phyloP scores from a whole-genome alignment of 2,113 vertebrate genomes.

The Lucifuga dentata region DNA sequence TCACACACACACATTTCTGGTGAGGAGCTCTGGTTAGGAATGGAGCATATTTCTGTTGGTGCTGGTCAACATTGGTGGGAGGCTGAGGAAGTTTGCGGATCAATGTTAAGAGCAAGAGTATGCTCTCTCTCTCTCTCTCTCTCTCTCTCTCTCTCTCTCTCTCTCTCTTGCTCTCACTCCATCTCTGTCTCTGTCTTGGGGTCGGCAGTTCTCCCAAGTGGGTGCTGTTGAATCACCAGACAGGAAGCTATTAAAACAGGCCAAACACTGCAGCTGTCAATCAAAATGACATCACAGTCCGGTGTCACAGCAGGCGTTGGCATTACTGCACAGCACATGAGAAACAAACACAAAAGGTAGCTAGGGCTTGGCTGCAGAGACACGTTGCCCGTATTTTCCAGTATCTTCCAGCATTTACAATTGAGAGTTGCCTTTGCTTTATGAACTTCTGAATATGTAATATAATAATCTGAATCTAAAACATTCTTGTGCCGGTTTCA shows the following conservation, averaged over 20 bases:
- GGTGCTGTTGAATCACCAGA: slow-evolving; percentile 63
- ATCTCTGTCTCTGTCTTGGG: slow-evolving; percentile 23
- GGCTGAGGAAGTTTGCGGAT: slow-evolving; percentile 58
- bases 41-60: slow-evolving; percentile 14
- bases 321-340: slow-evolving; percentile 23
- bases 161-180: background rate
- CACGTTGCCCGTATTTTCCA: too few species aligned
- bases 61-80: slow-evolving; percentile 47
- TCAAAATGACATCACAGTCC: slow-evolving; percentile 62
- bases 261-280: slow-evolving; percentile 66
- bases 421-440: background rate
- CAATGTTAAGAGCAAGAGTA: too few species aligned
- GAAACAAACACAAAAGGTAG: slow-evolving; percentile 34
- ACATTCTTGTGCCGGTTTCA: too few species aligned
- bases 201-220: slow-evolving; percentile 42
- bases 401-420: too few species aligned
- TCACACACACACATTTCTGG: background rate
- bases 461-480: too few species aligned
- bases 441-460: slow-evolving; percentile 9
- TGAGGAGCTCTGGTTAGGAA: slow-evolving; percentile 6
- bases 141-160: slow-evolving; percentile 12
- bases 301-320: slow-evolving; percentile 42
- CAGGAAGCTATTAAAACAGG: slow-evolving; percentile 74
- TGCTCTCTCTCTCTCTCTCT: slow-evolving; percentile 8
- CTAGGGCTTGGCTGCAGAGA: too few species aligned